These are phyloP conservation scores for Cynaeus angustus DNA, from an alignment of 2,888 invertebrate genomes.

Conservation along the genomic window DNA sequence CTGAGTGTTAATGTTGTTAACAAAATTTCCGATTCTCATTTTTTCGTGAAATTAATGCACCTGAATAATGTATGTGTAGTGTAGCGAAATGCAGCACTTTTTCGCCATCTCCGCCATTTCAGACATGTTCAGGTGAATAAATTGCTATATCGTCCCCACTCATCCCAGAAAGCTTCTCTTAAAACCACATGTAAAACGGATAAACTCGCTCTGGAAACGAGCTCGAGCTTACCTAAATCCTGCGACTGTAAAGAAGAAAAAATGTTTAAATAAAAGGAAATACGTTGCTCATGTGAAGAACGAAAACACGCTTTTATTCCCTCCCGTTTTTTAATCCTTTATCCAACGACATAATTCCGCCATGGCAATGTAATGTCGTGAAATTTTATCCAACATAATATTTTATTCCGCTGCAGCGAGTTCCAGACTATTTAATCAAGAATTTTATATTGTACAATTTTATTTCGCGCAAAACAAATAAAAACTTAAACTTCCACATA, in stretches of 20 bases:
- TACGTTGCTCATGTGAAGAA: not conserved
- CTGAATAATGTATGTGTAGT: not conserved
- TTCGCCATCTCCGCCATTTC: constrained; percentile 28
- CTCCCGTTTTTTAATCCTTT: constrained; percentile 24
- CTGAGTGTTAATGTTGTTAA: not conserved
- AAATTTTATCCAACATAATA: constrained; percentile 51
- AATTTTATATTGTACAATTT: constrained; percentile 57
- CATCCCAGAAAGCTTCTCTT: constrained; percentile 44
- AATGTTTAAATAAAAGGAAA: constrained; percentile 40
- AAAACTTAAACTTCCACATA: constrained; percentile 53
- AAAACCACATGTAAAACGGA: constrained; percentile 50
- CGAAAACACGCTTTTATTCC: constrained; percentile 27
- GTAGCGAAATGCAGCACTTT: not conserved
- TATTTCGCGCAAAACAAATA: constrained; percentile 52
- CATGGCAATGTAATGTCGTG: constrained; percentile 41
- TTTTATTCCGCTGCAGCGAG: constrained; percentile 55
- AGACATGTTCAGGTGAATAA: constrained; percentile 47
- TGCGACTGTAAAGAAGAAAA: constrained; percentile 31
- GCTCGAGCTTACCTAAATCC: constrained; percentile 43
- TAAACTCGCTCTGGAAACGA: constrained; percentile 38
- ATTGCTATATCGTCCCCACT: constrained; percentile 45
- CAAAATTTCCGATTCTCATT: not conserved
- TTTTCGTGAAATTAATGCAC: not conserved
- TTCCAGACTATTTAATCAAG: constrained; percentile 57
- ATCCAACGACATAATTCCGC: constrained; percentile 35